Percentiles rank a stretch among this genome's conserved stretches.
phyloP scores from a whole-genome alignment of 2,113 vertebrate genomes.

The Phylloscopus whistleri region DNA sequence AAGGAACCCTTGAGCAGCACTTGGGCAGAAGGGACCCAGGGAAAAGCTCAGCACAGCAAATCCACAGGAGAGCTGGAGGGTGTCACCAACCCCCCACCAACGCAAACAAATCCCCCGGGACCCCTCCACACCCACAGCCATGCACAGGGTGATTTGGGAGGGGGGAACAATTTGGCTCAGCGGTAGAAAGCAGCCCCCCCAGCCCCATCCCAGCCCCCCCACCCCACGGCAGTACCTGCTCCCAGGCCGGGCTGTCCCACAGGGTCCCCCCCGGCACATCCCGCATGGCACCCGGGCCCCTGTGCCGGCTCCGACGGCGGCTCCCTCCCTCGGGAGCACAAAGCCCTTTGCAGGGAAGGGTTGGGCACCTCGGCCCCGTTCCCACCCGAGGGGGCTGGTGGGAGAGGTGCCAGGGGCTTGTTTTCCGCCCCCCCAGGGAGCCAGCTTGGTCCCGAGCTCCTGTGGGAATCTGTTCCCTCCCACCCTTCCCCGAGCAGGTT shows the following conservation, averaged over 20 bases:
- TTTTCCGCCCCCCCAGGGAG: slow-evolving; percentile 18
- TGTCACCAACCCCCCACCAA: neutral
- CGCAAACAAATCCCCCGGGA: neutral
- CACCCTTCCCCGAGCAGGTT: neutral
- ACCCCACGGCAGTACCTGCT: neutral
- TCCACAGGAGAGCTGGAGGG: neutral
- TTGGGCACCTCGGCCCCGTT: neutral
- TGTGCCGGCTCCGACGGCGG: accelerated
- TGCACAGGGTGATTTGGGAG: too few species aligned
- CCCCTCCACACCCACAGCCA: neutral
- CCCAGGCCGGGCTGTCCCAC: neutral
- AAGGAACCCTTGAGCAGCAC: neutral
- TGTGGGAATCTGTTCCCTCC: slow-evolving; percentile 35
- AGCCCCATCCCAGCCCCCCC: neutral
- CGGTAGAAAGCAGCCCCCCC: neutral
- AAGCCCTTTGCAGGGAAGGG: neutral
- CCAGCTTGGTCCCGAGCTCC: neutral
- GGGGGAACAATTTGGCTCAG: neutral
- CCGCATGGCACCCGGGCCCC: neutral
- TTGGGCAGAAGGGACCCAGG: neutral
- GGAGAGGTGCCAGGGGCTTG: neutral
- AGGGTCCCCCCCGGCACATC: neutral
- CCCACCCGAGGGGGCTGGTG: neutral
- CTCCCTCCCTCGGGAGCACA: neutral
- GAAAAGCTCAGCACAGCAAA: neutral